Percentiles rank a stretch among this genome's conserved stretches.
These are phyloP conservation scores for Menidia beryllina DNA, from an alignment of 2,113 vertebrate genomes.

Conservation along the genomic window DNA sequence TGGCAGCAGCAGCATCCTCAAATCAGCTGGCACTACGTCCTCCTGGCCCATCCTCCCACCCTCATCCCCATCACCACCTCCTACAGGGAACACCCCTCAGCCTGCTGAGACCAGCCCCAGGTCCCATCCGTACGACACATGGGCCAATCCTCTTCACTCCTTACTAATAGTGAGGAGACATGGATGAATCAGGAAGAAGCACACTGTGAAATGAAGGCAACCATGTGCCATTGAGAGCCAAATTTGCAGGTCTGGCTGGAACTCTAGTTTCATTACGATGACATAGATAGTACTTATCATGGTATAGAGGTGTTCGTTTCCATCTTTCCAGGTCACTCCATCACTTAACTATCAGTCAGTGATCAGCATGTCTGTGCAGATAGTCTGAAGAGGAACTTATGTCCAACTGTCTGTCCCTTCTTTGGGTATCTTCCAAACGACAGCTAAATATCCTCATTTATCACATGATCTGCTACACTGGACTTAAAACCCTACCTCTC, in stretches of 20 bases:
- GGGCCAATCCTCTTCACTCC: constrained; percentile 93
- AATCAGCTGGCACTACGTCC: constrained; percentile 86
- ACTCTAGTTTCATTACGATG: constrained; percentile 31
- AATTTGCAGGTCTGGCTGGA: constrained; percentile 33
- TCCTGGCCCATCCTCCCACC: constrained; percentile 66
- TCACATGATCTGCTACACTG: constrained; percentile 24
- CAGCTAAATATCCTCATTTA: constrained; percentile 37
- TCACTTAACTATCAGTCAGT: constrained; percentile 35
- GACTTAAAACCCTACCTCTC: constrained; percentile 72
- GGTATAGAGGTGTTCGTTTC: constrained; percentile 43
- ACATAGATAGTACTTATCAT: constrained; percentile 27
- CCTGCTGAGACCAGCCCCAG: constrained; percentile 89
- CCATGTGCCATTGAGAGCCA: constrained; percentile 45
- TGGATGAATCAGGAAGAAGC: constrained; percentile 76
- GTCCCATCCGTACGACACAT: constrained; percentile 91
- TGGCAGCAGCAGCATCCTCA: constrained; percentile 89
- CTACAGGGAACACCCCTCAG: constrained; percentile 88
- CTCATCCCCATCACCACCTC: constrained; percentile 80
- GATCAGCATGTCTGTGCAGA: constrained; percentile 25
- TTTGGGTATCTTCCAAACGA: constrained; percentile 27
- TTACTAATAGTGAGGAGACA: constrained; percentile 80
- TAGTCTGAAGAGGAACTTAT: constrained; percentile 31
- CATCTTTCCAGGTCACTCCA: constrained; percentile 37
- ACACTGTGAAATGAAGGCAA: constrained; percentile 81
- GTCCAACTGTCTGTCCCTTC: constrained; percentile 32